phyloP scores from a whole-genome alignment of 1,140 invertebrate genomes.

The Oncopodura yosiiana region DNA sequence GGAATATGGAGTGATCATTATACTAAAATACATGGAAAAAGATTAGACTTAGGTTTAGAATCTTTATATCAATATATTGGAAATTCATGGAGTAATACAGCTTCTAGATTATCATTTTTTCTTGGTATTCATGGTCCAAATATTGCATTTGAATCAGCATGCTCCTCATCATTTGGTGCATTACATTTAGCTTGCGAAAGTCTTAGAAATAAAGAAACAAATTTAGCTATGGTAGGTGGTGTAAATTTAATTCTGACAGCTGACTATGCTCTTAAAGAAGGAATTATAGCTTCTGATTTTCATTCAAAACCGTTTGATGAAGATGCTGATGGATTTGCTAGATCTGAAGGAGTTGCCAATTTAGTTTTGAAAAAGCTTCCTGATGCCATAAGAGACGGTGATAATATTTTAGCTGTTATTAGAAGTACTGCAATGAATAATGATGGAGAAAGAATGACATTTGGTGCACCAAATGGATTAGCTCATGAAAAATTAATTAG shows the following conservation, averaged over 20 bases:
- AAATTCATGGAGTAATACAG: conserved; percentile 23
- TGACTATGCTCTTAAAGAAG: conserved; percentile 4
- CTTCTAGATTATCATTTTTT: conserved; percentile 15
- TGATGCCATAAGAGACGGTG: conserved; percentile 14
- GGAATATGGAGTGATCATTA: conserved; percentile 19
- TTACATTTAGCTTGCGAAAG: conserved; percentile 24
- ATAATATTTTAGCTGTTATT: conserved; percentile 13
- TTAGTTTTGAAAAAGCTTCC: conserved; percentile 13
- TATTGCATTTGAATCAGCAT: conserved; percentile 17
- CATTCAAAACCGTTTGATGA: conserved; percentile 18
- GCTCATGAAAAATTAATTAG: conserved; percentile 44
- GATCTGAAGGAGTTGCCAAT: conserved; percentile 15
- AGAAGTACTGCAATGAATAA: conserved; percentile 15
- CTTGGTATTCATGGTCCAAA: conserved; percentile 24
- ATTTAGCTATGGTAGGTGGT: conserved; percentile 13
- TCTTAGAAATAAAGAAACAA: conserved; percentile 8
- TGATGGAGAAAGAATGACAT: conserved; percentile 17
- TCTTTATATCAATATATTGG: conserved; percentile 21
- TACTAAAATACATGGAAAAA: neutral
- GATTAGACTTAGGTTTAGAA: conserved; percentile 13
- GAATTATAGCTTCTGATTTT: conserved; percentile 11
- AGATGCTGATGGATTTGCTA: conserved; percentile 15
- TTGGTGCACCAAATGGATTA: conserved; percentile 8
- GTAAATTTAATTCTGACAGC: conserved; percentile 22
- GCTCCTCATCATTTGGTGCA: conserved; percentile 16